Evolutionary conservation across 2,113 vertebrate species (phyloP), one percentile per base, ranked within the genome.

Genomic region (Ia io): DNA sequence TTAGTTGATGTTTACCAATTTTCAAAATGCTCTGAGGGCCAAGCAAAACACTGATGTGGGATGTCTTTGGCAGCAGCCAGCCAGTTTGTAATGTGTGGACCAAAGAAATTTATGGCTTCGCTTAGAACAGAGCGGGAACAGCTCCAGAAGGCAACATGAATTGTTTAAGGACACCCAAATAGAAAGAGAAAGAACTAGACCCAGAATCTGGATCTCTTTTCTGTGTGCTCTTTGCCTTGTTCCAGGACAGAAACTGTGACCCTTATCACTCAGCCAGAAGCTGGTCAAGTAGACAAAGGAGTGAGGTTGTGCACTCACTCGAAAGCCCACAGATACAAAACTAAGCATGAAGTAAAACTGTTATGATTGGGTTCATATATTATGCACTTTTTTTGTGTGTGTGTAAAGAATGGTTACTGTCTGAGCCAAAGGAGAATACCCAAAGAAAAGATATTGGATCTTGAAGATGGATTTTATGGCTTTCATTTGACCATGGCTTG

Each of bases 401-500:
- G 40, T 53, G 25, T 47, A 28, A 25, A 79, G 61, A 96, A 40
- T 84, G 32, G 40, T 88, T 79, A 37, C 56, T 82, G 17, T 32
- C 32, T 42, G 37, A 95, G 69, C 59, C 44, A 93, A 84, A 73
- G 49, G 37, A 70, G 95, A 92, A 61, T 42, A 6, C 10, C 40
- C 76, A 82, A 85, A 89, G 79, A 92, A 92, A 92, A 42, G n/a
- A 61, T 84, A 42, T 51, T 61, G 37, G 47, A 35, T 93, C n/a
- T 80, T 95, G 61, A 83, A 94, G 87, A 32, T 5, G 9, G 59
- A 25, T 89, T 70, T 79, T 95, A 59, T 35, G 32, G 42, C 37
- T 88, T 94, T 96, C 20, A 59, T 95, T 95, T 84, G 56, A 83
- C 37, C 53, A 47, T 35, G 23, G 32, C 40, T 74, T 93, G 84